Conservation (phyloP, 2,113 vertebrate species). For the Tyrannus savana region DNA sequence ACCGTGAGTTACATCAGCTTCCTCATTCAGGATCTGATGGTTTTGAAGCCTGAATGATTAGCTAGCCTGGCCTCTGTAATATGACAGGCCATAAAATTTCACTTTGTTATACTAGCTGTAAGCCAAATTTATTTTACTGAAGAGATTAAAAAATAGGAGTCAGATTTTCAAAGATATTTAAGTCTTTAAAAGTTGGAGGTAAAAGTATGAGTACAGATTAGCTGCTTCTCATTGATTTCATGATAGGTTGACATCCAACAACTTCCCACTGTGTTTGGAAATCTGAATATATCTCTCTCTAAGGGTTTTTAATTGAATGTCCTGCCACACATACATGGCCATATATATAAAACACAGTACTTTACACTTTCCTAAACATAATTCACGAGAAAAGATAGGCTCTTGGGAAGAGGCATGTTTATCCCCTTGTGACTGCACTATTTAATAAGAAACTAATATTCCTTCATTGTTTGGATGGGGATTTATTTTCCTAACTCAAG, state of each 20-base stretch:
- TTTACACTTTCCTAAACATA: not conserved
- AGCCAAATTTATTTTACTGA: not conserved
- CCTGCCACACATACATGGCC: not conserved
- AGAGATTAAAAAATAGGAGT: not conserved
- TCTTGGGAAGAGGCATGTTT: not conserved
- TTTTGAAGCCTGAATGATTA: slow-evolving; percentile 18
- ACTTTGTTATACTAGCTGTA: not conserved
- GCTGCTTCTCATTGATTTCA: not conserved
- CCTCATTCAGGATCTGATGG: not conserved
- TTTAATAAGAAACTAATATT: not conserved
- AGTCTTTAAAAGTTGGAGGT: not conserved
- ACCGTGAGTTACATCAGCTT: not conserved
- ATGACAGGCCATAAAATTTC: slow-evolving; percentile 19
- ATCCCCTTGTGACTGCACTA: not conserved
- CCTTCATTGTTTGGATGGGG: not conserved
- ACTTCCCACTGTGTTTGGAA: not conserved
- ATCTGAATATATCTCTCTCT: not conserved
- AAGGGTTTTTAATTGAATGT: not conserved
- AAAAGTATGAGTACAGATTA: not conserved
- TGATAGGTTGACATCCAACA: not conserved
- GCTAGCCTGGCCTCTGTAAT: slow-evolving; percentile 8
- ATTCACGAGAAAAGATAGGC: not conserved
- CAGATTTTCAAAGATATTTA: not conserved
- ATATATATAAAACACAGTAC: not conserved
- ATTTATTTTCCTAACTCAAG: not conserved